A percentile compares a stretch with the other conserved stretches of the same genome.
Conservation (phyloP, 2,113 vertebrate genomes). For the Hemicordylus capensis region DNA sequence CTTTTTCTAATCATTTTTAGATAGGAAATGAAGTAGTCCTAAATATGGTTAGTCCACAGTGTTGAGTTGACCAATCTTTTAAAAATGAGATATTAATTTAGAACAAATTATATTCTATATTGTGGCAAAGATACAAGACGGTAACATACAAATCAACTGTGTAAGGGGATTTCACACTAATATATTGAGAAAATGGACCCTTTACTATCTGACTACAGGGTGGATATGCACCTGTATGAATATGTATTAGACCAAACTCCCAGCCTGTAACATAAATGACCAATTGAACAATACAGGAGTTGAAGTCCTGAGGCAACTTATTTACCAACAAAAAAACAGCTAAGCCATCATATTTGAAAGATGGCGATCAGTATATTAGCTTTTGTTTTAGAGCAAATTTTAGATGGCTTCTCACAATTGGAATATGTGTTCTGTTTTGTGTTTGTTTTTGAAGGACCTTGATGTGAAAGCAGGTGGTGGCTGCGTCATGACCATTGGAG, state of each 20-base stretch:
- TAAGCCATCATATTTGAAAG: slow-evolving; percentile 74
- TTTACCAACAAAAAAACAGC: slow-evolving; percentile 59
- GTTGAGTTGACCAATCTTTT: slow-evolving; percentile 67
- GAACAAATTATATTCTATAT: slow-evolving; percentile 55
- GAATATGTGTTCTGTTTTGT: slow-evolving; percentile 63
- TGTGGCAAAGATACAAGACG: slow-evolving; percentile 60
- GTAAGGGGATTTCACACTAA: slow-evolving; percentile 59
- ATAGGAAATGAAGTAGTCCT: slow-evolving; percentile 67
- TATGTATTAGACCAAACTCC: slow-evolving; percentile 66
- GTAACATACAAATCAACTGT: slow-evolving; percentile 53
- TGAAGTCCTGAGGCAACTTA: slow-evolving; percentile 65
- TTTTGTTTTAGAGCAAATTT: slow-evolving; percentile 28
- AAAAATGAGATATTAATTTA: slow-evolving; percentile 59
- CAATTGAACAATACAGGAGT: slow-evolving; percentile 67
- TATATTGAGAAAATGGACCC: slow-evolving; percentile 64
- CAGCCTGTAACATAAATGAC: slow-evolving; percentile 64
- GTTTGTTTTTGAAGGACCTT: slow-evolving; percentile 87
- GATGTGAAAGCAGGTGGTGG: slow-evolving; percentile 98
- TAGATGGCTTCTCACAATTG: slow-evolving; percentile 69
- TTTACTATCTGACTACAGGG: slow-evolving; percentile 75
- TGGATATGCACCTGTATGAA: slow-evolving; percentile 78
- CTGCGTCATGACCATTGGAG: slow-evolving; percentile 96
- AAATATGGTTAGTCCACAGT: slow-evolving; percentile 67
- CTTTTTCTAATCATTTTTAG: slow-evolving; percentile 74
- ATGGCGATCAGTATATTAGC: slow-evolving; percentile 74